These are phyloP conservation scores for Aphodius sticticus DNA, from an alignment of 2,888 invertebrate species.

Conservation along the genomic window DNA sequence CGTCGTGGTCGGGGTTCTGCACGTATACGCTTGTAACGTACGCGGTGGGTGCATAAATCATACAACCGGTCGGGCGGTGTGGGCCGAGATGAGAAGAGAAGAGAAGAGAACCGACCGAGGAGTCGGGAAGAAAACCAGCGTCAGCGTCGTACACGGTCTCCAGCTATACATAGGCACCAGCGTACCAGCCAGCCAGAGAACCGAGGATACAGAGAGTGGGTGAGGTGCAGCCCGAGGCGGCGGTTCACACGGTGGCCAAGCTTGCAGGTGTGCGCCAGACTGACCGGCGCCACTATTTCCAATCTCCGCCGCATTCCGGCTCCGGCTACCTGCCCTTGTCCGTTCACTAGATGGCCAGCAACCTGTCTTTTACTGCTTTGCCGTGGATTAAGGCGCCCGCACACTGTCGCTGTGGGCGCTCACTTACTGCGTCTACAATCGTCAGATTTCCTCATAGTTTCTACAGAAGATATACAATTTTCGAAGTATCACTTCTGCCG, in stretches of 20 bases:
- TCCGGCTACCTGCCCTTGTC: conserved; percentile 46
- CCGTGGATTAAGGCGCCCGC: conserved; percentile 16
- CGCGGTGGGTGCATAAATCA: conserved; percentile 33
- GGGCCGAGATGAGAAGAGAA: conserved; percentile 29
- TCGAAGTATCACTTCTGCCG: neutral
- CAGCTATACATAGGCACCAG: neutral
- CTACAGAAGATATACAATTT: conserved; percentile 20
- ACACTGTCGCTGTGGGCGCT: conserved; percentile 1
- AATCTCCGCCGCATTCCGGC: conserved; percentile 48
- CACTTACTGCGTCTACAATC: neutral
- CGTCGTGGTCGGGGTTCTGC: conserved; percentile 17
- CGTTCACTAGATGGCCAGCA: conserved; percentile 37
- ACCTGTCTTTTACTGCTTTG: conserved; percentile 34
- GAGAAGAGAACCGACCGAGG: conserved; percentile 7
- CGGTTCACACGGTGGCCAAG: conserved; percentile 56
- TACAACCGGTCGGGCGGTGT: conserved; percentile 24
- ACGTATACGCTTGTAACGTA: conserved; percentile 16
- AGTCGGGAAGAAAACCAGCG: neutral
- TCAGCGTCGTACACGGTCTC: neutral
- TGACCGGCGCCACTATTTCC: conserved; percentile 54
- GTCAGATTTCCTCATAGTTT: neutral
- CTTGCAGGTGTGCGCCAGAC: conserved; percentile 60
- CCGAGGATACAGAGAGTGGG: conserved; percentile 39
- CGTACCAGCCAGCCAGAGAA: neutral
- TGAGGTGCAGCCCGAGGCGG: conserved; percentile 43